Percentiles rank a stretch among this genome's conserved stretches.
Evolutionary conservation across 2,113 vertebrate genomes (phyloP).

Genomic region (Gorsachius goisagi): DNA sequence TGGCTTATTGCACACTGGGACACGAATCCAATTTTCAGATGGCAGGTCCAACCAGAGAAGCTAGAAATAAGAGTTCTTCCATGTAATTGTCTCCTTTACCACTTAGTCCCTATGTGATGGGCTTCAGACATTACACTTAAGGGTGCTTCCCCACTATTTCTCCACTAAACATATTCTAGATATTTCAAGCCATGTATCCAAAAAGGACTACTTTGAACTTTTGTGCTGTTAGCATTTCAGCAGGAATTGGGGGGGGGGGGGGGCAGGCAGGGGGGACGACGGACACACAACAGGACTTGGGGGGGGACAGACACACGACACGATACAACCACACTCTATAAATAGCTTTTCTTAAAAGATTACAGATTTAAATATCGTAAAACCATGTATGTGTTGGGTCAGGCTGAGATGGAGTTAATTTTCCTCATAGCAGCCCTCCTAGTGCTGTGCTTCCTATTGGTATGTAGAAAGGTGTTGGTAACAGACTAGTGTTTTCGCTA

Average conservation of each 20-base stretch:
- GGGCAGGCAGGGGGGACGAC: too few species aligned
- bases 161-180: background rate
- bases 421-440: too few species aligned
- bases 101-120: background rate
- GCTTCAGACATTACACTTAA: background rate
- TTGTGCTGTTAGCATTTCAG: background rate
- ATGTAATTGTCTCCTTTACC: background rate
- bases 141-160: background rate
- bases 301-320: background rate
- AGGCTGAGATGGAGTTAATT: too few species aligned
- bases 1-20: too few species aligned
- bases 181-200: background rate
- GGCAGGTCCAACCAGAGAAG: background rate
- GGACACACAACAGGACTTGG: background rate
- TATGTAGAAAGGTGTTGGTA: too few species aligned
- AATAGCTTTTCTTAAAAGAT: rapidly evolving
- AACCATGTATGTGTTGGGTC: too few species aligned
- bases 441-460: too few species aligned
- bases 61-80: background rate
- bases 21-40: too few species aligned
- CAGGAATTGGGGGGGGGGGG: too few species aligned
- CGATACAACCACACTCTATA: background rate
- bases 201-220: background rate
- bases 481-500: too few species aligned
- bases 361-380: background rate